phyloP scores from a whole-genome alignment of 1,140 invertebrate species.

The Diorhabda sublineata region DNA sequence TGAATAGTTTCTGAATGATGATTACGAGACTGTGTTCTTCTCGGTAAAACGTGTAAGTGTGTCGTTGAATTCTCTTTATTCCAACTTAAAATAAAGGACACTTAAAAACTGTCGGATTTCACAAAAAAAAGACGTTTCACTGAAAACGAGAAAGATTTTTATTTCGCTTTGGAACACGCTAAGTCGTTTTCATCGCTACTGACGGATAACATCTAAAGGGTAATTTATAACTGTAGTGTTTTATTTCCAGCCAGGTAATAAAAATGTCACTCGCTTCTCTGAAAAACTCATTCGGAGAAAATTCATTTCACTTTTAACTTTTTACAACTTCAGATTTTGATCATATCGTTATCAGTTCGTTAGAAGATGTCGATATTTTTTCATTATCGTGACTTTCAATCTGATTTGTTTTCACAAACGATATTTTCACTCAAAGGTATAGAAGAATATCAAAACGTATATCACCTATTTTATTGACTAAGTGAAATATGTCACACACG shows the following conservation, averaged over 20 bases:
- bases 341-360: too few relatives aligned
- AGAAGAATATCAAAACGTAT: too few relatives aligned
- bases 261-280: not conserved
- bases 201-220: conserved; percentile 1
- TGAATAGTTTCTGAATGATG: not conserved
- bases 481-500: too few relatives aligned
- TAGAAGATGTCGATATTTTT: too few relatives aligned
- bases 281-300: not conserved
- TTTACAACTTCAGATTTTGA: too few relatives aligned
- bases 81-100: not conserved
- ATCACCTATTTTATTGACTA: too few relatives aligned
- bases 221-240: conserved; percentile 3
- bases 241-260: conserved; percentile 2
- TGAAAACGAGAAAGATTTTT: conserved; percentile 1
- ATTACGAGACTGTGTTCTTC: not conserved
- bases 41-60: not conserved
- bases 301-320: not conserved
- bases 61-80: not conserved
- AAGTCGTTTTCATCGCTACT: not conserved
- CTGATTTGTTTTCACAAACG: too few relatives aligned
- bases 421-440: too few relatives aligned
- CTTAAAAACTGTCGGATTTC: not conserved
- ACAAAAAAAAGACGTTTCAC: not conserved
- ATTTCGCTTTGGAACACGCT: conserved; percentile 1
- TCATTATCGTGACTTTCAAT: too few relatives aligned